phyloP scores from a whole-genome alignment of 2,797 vertebrate genomes.

The Moxostoma hubbsi region DNA sequence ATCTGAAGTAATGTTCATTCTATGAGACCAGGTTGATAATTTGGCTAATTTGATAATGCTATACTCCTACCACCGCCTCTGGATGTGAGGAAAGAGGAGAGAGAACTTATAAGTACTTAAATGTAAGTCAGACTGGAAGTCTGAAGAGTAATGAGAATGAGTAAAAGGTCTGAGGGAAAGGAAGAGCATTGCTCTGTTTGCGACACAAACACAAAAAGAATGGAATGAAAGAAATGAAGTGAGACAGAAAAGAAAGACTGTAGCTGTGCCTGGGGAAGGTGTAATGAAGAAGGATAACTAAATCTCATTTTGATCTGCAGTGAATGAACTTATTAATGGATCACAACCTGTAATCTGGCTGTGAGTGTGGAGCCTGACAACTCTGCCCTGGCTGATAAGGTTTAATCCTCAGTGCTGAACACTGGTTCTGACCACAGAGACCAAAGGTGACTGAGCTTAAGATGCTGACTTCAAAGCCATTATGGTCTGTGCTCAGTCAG shows the following conservation, averaged over 20 bases:
- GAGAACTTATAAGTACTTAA: background rate
- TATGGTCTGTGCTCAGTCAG: slow-evolving; percentile 24
- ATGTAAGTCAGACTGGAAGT: background rate
- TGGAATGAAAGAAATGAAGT: slow-evolving; percentile 63
- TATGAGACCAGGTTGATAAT: too few relatives aligned
- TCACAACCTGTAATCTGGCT: slow-evolving; percentile 51
- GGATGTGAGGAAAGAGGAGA: background rate
- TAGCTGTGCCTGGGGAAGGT: background rate
- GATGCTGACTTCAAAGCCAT: slow-evolving; percentile 48
- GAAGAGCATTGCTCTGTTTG: slow-evolving; percentile 29
- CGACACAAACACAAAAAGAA: slow-evolving; percentile 12
- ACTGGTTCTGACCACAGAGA: slow-evolving; percentile 42
- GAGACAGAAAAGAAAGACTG: slow-evolving; percentile 4
- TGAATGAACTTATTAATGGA: slow-evolving; percentile 42
- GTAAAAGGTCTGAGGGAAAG: slow-evolving; percentile 17
- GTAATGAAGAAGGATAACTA: slow-evolving; percentile 46
- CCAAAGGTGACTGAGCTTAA: slow-evolving; percentile 44
- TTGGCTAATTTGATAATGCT: too few relatives aligned
- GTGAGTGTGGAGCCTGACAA: slow-evolving; percentile 36
- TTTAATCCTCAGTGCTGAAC: slow-evolving; percentile 50
- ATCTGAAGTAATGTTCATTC: too few relatives aligned
- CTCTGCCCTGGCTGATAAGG: slow-evolving; percentile 44
- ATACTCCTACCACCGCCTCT: too few relatives aligned
- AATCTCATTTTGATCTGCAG: slow-evolving; percentile 47
- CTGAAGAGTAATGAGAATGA: background rate